Evolutionary conservation across 2,113 vertebrate genomes (phyloP).

Genomic region (Sphyrna mokarran): DNA sequence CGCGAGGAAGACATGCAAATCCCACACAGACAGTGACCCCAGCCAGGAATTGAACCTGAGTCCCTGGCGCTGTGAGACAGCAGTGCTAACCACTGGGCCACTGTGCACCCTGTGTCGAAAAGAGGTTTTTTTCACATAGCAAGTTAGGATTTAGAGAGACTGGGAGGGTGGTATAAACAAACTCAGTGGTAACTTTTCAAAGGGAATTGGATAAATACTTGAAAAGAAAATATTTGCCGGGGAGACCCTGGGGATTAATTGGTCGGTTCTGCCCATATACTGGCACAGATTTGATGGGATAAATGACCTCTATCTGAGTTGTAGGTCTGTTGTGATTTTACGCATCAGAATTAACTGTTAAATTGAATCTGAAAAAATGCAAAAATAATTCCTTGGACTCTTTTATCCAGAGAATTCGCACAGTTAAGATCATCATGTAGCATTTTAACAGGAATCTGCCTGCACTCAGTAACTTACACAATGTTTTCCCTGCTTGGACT

Average conservation of each 20-base stretch:
- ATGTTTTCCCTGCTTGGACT: neutral
- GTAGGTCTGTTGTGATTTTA: neutral
- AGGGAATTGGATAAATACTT: neutral
- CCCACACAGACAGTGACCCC: too few relatives aligned
- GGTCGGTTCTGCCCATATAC: neutral
- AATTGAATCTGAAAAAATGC: neutral
- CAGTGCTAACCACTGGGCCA: too few relatives aligned
- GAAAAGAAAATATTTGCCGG: neutral
- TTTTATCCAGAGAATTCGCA: neutral
- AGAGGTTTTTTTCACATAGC: neutral
- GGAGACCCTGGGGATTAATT: neutral
- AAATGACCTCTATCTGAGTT: neutral
- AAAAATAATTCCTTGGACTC: neutral
- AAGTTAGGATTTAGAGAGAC: neutral
- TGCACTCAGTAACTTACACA: neutral
- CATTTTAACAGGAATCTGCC: neutral
- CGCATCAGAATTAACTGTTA: neutral
- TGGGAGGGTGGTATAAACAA: neutral
- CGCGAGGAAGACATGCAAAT: too few relatives aligned
- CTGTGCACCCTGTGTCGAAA: neutral
- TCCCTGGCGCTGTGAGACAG: too few relatives aligned
- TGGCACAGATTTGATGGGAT: neutral
- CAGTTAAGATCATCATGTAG: neutral
- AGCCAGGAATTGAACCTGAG: too few relatives aligned
- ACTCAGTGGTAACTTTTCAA: neutral